Conservation (phyloP, 2,113 vertebrate genomes). For the Mola mola region DNA sequence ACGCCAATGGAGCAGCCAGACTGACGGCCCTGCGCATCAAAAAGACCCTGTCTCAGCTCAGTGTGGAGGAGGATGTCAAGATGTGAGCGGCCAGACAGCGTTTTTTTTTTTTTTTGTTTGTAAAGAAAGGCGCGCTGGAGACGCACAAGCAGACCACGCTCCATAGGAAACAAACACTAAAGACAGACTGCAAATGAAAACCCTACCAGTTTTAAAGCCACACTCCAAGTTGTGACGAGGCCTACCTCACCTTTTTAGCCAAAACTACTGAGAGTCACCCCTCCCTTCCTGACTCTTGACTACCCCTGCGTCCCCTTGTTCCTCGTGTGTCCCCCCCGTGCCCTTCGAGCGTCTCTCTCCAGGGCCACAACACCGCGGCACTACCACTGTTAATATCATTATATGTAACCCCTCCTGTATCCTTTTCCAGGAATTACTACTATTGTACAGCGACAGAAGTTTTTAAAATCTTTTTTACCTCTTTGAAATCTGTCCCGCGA, state of each 20-base stretch:
- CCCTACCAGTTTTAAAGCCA: constrained; percentile 84
- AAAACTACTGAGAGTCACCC: constrained; percentile 82
- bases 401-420: constrained; percentile 31
- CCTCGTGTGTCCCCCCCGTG: constrained; percentile 13
- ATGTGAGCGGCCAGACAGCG: constrained; percentile 76
- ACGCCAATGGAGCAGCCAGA: constrained; percentile 92
- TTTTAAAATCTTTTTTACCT: constrained; percentile 28
- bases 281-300: constrained; percentile 22
- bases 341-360: constrained; percentile 19
- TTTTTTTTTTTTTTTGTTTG: too few relatives aligned
- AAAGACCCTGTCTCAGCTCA: constrained; percentile 98
- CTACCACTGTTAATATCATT: constrained; percentile 68
- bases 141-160: constrained; percentile 54
- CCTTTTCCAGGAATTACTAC: constrained; percentile 66
- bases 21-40: constrained; percentile 97
- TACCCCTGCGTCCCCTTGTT: constrained; percentile 1
- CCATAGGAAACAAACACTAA: constrained; percentile 67
- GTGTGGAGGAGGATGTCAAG: constrained; percentile 96
- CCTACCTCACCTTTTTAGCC: constrained; percentile 85
- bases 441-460: constrained; percentile 64
- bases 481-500: constrained; percentile 30
- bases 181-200: constrained; percentile 71
- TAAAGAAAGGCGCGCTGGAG: constrained; percentile 32
- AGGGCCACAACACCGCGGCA: constrained; percentile 63
- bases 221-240: constrained; percentile 81